Evolutionary conservation across 2,113 vertebrate genomes (phyloP).

Genomic region (Pagrus major): DNA sequence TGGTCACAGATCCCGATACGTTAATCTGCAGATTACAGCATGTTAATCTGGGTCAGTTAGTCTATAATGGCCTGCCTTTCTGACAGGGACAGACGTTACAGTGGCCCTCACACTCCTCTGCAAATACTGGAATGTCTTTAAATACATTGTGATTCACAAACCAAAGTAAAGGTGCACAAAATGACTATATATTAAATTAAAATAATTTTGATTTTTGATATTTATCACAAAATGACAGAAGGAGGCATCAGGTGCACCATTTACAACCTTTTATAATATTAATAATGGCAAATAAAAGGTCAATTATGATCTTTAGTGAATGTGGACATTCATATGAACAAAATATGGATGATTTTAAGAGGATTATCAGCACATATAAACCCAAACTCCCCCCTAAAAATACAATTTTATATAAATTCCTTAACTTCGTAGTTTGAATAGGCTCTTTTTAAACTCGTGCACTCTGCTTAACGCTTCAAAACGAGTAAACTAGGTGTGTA

Average conservation of each 20-base stretch:
- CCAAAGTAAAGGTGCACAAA: neutral
- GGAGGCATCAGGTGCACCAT: neutral
- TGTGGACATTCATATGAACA: fast-evolving
- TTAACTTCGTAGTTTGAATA: neutral
- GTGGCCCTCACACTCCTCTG: neutral
- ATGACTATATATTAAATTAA: fast-evolving
- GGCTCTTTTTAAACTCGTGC: neutral
- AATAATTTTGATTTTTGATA: neutral
- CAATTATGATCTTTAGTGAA: neutral
- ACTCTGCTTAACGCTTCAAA: neutral
- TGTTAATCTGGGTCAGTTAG: constrained; percentile 75
- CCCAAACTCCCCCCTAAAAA: neutral
- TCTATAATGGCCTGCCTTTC: constrained; percentile 41
- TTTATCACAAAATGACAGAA: neutral
- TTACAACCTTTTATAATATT: neutral
- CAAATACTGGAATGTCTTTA: neutral
- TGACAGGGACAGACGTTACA: neutral
- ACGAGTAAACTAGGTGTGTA: neutral
- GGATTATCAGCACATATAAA: neutral
- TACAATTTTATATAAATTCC: too few species aligned
- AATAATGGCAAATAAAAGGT: neutral
- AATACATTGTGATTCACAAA: neutral
- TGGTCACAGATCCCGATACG: constrained; percentile 58
- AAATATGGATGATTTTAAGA: neutral
- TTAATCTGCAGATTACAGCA: constrained; percentile 79